These are phyloP conservation scores for Phyllostomus hastatus DNA, from an alignment of 2,113 vertebrate genomes.

Conservation along the genomic window DNA sequence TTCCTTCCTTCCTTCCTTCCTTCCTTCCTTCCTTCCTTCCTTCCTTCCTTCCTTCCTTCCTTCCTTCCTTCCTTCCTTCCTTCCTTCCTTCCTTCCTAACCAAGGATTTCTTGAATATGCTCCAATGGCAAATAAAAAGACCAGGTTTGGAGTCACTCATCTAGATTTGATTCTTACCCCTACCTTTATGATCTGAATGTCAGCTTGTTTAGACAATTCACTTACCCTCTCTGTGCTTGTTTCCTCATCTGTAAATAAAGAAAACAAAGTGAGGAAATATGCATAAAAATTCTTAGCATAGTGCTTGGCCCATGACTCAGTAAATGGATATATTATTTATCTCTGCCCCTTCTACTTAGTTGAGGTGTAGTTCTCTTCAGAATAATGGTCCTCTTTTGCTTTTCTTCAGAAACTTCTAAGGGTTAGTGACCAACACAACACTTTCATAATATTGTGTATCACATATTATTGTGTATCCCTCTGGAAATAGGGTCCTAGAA, in stretches of 20 bases:
- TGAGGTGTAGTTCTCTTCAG: not conserved
- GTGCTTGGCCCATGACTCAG: not conserved
- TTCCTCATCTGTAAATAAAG: not conserved
- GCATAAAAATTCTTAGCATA: not conserved
- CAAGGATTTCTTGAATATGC: not conserved
- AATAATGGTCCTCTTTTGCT: not conserved
- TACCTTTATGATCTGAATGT: not conserved
- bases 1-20: not conserved
- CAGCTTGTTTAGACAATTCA: slow-evolving; percentile 11
- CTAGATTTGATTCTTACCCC: not conserved
- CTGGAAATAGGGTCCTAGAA: not conserved
- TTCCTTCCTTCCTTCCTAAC: not conserved
- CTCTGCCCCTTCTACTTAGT: not conserved
- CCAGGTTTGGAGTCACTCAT: not conserved
- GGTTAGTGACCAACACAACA: not conserved
- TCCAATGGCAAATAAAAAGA: not conserved
- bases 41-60: not conserved
- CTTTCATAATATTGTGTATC: not conserved
- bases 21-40: not conserved
- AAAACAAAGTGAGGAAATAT: not conserved
- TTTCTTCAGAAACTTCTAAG: not conserved
- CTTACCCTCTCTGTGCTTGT: not conserved
- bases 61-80: not conserved
- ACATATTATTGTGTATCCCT: not conserved
- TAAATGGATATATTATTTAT: not conserved